Evolutionary conservation across 2,888 invertebrate species (phyloP).

Genomic region (Herminia tarsipennalis): DNA sequence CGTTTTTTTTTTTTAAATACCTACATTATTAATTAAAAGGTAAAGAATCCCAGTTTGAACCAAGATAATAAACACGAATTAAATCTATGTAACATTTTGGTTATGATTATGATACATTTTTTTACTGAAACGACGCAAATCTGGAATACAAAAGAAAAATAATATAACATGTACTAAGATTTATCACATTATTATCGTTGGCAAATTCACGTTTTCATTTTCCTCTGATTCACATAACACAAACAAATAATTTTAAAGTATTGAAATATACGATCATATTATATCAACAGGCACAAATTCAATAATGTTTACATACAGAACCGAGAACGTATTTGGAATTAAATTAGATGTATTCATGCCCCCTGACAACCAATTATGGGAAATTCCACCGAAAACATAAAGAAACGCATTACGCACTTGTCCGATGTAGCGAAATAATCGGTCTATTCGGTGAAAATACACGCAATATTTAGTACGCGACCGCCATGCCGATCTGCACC

Average conservation of each 20-base stretch:
- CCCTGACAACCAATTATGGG: conserved; percentile 25
- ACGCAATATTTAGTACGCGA: conserved; percentile 55
- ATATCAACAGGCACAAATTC: conserved; percentile 35
- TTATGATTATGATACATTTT: no score
- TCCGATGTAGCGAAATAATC: conserved; percentile 47
- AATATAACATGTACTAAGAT: conserved; percentile 4
- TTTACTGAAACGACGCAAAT: conserved; percentile 9
- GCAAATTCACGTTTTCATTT: conserved; percentile 24
- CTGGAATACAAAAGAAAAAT: neutral
- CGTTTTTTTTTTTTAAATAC: no score
- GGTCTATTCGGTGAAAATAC: conserved; percentile 45
- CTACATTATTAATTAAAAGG: no score
- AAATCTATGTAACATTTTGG: no score
- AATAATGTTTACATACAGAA: conserved; percentile 38
- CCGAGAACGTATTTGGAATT: conserved; percentile 23
- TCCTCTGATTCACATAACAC: conserved; percentile 11
- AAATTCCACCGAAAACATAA: conserved; percentile 38
- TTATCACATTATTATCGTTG: conserved; percentile 23
- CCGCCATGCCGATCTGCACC: conserved; percentile 70
- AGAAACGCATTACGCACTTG: conserved; percentile 34
- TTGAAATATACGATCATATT: conserved; percentile 21
- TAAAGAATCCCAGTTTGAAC: no score
- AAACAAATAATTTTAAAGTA: conserved; percentile 30
- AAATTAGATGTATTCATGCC: conserved; percentile 29
- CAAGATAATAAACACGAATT: no score